Evolutionary conservation across 1,140 invertebrate genomes (phyloP).

Genomic region (Heterodera carotae): DNA sequence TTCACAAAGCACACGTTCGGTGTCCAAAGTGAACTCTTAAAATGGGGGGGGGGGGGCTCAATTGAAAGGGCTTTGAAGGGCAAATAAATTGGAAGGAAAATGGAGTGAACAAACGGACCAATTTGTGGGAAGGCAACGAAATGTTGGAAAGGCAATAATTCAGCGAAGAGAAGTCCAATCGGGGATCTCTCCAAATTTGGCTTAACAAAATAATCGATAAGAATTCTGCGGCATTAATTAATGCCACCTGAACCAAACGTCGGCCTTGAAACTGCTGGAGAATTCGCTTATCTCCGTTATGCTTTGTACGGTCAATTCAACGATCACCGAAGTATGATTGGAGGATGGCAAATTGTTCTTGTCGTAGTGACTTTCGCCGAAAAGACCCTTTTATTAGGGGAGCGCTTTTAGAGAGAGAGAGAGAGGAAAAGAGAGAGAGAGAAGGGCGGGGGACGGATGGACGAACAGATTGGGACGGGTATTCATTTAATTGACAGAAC

Average conservation of each 20-base stretch:
- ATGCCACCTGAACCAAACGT: slow-evolving; percentile 56
- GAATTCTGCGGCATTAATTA: neutral
- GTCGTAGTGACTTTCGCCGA: slow-evolving; percentile 58
- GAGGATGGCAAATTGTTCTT: slow-evolving; percentile 64
- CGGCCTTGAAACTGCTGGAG: slow-evolving; percentile 61
- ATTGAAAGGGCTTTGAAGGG: neutral
- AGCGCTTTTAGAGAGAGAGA: neutral
- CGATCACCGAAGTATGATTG: slow-evolving; percentile 58
- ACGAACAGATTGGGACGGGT: too few species aligned
- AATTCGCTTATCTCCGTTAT: slow-evolving; percentile 65
- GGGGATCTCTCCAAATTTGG: slow-evolving; percentile 61
- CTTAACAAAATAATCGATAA: slow-evolving; percentile 17
- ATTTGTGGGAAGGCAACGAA: slow-evolving; percentile 58
- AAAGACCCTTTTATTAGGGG: slow-evolving; percentile 32
- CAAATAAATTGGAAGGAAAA: neutral
- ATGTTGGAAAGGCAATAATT: slow-evolving; percentile 63
- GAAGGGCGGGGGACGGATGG: too few species aligned
- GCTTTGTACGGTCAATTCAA: slow-evolving; percentile 62
- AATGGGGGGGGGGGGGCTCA: neutral
- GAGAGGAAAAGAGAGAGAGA: neutral
- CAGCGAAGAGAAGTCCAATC: slow-evolving; percentile 55
- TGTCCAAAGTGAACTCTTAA: slow-evolving; percentile 53
- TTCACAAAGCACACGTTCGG: slow-evolving; percentile 58
- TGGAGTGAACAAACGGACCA: slow-evolving; percentile 26
- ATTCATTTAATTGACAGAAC: too few species aligned